Evolutionary conservation across 2,797 vertebrate species (phyloP).

Genomic region (Huso huso): DNA sequence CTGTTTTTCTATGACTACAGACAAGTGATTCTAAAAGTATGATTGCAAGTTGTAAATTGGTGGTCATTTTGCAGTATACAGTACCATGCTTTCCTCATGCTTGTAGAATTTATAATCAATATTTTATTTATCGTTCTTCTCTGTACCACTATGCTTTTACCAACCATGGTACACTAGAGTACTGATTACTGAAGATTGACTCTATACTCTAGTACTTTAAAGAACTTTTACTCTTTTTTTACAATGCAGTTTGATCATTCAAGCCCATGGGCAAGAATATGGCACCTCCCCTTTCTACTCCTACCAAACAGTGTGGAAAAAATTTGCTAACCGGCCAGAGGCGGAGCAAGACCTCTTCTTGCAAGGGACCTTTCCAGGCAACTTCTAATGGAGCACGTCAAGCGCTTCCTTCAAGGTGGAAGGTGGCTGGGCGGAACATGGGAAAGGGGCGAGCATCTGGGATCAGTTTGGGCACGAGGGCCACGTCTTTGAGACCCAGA

Average conservation of each 20-base stretch:
- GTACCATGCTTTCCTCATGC: too few species aligned
- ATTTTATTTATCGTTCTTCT: neutral
- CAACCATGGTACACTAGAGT: too few species aligned
- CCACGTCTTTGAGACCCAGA: constrained; percentile 51
- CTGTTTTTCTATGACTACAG: too few species aligned
- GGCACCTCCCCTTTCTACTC: constrained; percentile 25
- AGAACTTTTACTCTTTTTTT: neutral
- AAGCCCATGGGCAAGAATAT: constrained; percentile 5
- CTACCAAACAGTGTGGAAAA: constrained; percentile 64
- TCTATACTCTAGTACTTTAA: constrained; percentile 7
- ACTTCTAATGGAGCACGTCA: constrained; percentile 81
- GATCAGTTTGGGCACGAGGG: constrained; percentile 62
- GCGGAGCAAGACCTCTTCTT: constrained; percentile 65
- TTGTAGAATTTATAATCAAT: too few species aligned
- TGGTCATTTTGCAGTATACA: too few species aligned
- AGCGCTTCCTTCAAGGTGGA: constrained; percentile 79
- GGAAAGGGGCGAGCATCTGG: constrained; percentile 83
- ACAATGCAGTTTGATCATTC: constrained; percentile 18
- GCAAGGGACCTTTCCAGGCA: constrained; percentile 57
- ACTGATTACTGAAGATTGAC: too few species aligned
- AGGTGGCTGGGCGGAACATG: constrained; percentile 78
- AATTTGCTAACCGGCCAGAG: constrained; percentile 51
- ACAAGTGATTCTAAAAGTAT: too few species aligned
- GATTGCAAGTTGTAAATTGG: too few species aligned
- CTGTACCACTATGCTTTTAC: constrained; percentile 12